Base-by-base conservation (phyloP, 2,888 invertebrate species). In the Eupeodes luniger region DNA sequence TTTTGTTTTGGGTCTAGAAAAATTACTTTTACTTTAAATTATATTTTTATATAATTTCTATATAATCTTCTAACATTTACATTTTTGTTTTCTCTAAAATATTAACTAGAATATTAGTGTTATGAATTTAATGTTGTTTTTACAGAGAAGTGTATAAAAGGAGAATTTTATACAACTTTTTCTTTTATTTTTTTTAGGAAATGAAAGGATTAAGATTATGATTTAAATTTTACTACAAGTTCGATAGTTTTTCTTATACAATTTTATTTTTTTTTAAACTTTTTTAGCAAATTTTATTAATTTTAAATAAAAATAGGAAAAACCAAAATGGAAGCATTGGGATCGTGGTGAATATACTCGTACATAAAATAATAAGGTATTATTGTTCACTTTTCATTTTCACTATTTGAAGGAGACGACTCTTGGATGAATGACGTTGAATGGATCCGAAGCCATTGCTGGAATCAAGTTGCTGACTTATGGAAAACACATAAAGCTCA, bases 391-490 rank as follows among this genome's bases (percentile, higher is more conserved):
- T 75, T 79, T 84, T 76, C 40, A 36, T 57, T 76, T 76, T 82
- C 66, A 76, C 69, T 59, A 9, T 16, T 34, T n/a, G 19, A 44
- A 16, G 2, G 53, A 19, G 64, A 79, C 64, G 75, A 75, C 69
- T 51, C 11, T 27, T 27, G 9, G n/a, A 47, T 12, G 14, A 55
- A 40, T 61, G 67, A 86, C 82, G 89, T 82, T 89, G 90, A 89
- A 80, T 88, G 34, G 81, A 90, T 90, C 90, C 89, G 82, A 90
- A 91, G 93, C 93, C 92, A 91, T 93, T 93, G 93, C 93, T 93
- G 93, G 93, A 93, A 93, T 93, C 93, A 93, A 93, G 93, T 93
- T 93, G 93, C 93, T 93, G 93, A 93, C 93, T 93, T 93, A 89
- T 90, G 89, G 89, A 72, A 69, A 89, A 89, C 91, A 91, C 91